A percentile compares a stretch with the other conserved stretches of the same genome.
phyloP scores from a whole-genome alignment of 1,140 invertebrate species.

The Drosophila orosa region DNA sequence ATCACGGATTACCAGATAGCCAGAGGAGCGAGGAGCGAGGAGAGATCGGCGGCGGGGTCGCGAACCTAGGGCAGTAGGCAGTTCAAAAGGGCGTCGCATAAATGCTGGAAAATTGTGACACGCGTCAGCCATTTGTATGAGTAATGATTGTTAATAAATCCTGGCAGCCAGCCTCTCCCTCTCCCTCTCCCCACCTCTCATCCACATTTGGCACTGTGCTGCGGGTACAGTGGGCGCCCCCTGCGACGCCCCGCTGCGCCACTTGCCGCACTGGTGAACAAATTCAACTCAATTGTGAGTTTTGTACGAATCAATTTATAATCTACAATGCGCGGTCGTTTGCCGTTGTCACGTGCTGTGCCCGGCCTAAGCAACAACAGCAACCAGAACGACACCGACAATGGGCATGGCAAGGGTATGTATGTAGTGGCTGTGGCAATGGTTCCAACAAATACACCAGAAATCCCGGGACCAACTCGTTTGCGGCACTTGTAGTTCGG shows the following conservation, averaged over 20 bases:
- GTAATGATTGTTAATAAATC: constrained; percentile 83
- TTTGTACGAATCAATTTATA: constrained; percentile 82
- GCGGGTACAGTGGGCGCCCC: constrained; percentile 17
- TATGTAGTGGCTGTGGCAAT: constrained; percentile 4
- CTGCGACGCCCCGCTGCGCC: constrained; percentile 11
- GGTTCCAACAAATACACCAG: constrained; percentile 22
- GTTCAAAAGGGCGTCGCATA: constrained; percentile 77
- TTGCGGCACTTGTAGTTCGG: constrained; percentile 72
- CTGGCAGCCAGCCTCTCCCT: constrained; percentile 38
- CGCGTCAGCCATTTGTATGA: constrained; percentile 82
- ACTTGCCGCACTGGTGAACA: constrained; percentile 55
- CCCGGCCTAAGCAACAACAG: constrained; percentile 48
- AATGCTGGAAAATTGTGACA: constrained; percentile 82
- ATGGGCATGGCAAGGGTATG: background rate
- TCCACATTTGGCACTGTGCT: background rate
- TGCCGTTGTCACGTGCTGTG: constrained; percentile 73
- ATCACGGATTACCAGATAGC: constrained; percentile 32
- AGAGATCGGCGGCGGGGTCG: constrained; percentile 14
- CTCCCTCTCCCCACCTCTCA: constrained; percentile 2
- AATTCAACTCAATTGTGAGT: constrained; percentile 81
- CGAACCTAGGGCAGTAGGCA: constrained; percentile 51
- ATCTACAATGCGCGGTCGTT: constrained; percentile 65
- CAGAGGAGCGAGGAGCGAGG: background rate
- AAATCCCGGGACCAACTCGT: constrained; percentile 54
- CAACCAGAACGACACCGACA: background rate